Evolutionary conservation across 2,113 vertebrate genomes (phyloP), one percentile per base, ranked within the genome.

Genomic region (Setophaga kirtlandii): DNA sequence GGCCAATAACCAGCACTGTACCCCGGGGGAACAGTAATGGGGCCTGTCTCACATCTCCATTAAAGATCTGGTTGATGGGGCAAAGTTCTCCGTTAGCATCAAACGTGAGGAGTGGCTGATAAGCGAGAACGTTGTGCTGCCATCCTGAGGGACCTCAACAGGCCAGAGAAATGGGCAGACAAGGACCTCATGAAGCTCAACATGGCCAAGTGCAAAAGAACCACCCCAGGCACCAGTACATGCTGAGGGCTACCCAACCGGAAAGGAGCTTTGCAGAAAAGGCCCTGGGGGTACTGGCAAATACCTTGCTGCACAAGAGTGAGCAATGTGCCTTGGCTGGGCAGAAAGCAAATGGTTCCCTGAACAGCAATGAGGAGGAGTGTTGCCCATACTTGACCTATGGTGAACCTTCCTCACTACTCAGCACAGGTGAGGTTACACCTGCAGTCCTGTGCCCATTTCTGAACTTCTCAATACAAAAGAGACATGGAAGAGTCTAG

Each of bases 111-210:
- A 68, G 31, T 23, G 18, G 6, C 19, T 78, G 49, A 23, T 27
- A 35, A 0, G 2, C 0, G 0, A 46, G 22, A 64, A 8, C 8
- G 12, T 27, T 15, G 6, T 44, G 28, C 33, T 59, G 47, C 27
- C 42, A 35, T 12, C 11, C 44, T 1, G 8, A 52, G 23, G 28
- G 13, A 49, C 27, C 23, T 78, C 15, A 6, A 10, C 9, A 68
- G 11, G 16, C 56, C 7, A 3, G 15, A 83, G 33, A 93, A 60
- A 65, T 11, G 8, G 25, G 12, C 23, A 76, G 33, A 80, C 7
- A 24, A 19, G 25, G 12, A 58, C 22, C 33, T 56, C 19, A 6
- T 6, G 15, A 46, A 75, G 13, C 37, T 52, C 60, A 83, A 9
- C 33, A 60, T 23, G 16, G 7, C 16, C 19, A 73, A 44, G 8